Evolutionary conservation across 2,888 invertebrate genomes (phyloP).

Genomic region (Megamerina dolium): DNA sequence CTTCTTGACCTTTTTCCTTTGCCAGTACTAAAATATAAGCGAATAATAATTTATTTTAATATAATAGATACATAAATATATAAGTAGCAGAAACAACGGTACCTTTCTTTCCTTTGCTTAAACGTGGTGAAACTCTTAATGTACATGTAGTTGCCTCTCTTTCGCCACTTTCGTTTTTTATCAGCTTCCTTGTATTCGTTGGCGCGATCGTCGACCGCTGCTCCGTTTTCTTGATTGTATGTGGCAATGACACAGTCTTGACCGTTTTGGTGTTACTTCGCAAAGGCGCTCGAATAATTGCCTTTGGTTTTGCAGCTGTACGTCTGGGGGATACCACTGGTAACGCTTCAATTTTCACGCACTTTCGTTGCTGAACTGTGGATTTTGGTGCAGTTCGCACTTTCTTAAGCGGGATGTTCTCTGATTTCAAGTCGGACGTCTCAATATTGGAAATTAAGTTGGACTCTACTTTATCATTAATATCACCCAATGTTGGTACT

Average conservation of each 20-base stretch:
- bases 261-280: slow-evolving; percentile 20
- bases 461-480: slow-evolving; percentile 18
- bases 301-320: no score
- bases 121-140: slow-evolving; percentile 18
- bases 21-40: neutral
- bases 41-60: no score
- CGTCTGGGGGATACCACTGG: no score
- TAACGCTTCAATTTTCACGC: slow-evolving; percentile 32
- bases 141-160: slow-evolving; percentile 14
- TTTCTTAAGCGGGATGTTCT: slow-evolving; percentile 6
- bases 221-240: no score
- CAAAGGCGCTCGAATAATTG: slow-evolving; percentile 22
- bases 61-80: no score
- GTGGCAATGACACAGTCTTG: no score
- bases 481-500: neutral
- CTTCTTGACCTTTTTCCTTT: slow-evolving; percentile 4
- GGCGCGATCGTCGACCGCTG: no score
- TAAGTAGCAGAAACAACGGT: no score
- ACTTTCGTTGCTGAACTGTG: slow-evolving; percentile 23
- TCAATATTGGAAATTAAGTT: slow-evolving; percentile 7
- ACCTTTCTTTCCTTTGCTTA: slow-evolving; percentile 12
- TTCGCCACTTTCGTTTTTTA: slow-evolving; percentile 23
- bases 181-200: no score
- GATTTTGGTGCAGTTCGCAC: slow-evolving; percentile 6
- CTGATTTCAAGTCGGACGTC: slow-evolving; percentile 2